Conservation (phyloP, 2,888 invertebrate species). For the Hybos culiciformis region DNA sequence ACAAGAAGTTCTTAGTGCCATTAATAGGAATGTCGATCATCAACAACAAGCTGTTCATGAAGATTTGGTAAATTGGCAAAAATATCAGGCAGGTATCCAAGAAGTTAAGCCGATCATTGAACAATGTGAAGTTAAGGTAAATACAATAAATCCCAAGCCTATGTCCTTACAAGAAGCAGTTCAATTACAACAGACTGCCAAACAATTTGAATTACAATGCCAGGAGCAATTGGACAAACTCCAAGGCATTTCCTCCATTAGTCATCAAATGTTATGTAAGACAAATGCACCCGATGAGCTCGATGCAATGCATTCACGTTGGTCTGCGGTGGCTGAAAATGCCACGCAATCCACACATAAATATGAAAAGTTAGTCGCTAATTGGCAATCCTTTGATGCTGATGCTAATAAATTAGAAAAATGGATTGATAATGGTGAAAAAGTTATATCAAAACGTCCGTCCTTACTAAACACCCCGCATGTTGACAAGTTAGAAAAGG, state of each 20-base stretch:
- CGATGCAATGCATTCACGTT: constrained; percentile 68
- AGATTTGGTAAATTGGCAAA: constrained; percentile 73
- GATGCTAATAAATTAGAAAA: constrained; percentile 61
- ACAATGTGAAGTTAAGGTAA: constrained; percentile 67
- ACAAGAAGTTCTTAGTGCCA: constrained; percentile 58
- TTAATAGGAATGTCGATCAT: constrained; percentile 62
- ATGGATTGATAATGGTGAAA: constrained; percentile 61
- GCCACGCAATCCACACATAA: constrained; percentile 66
- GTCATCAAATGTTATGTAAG: constrained; percentile 60
- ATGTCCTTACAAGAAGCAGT: constrained; percentile 67
- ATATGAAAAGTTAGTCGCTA: constrained; percentile 60
- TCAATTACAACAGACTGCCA: constrained; percentile 56
- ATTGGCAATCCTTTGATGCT: constrained; percentile 70
- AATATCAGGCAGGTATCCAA: constrained; percentile 64
- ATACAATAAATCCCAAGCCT: constrained; percentile 48
- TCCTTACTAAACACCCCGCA: constrained; percentile 54
- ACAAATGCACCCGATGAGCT: constrained; percentile 70
- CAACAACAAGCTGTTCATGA: constrained; percentile 62
- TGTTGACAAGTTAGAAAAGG: constrained; percentile 60
- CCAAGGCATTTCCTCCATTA: constrained; percentile 57
- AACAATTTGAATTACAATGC: constrained; percentile 62
- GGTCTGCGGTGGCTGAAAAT: constrained; percentile 70
- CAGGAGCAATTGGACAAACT: constrained; percentile 61
- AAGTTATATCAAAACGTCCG: constrained; percentile 43
- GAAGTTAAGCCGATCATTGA: constrained; percentile 82